Evolutionary conservation across 2,797 vertebrate species (phyloP).

Genomic region (Eulemur mongoz): DNA sequence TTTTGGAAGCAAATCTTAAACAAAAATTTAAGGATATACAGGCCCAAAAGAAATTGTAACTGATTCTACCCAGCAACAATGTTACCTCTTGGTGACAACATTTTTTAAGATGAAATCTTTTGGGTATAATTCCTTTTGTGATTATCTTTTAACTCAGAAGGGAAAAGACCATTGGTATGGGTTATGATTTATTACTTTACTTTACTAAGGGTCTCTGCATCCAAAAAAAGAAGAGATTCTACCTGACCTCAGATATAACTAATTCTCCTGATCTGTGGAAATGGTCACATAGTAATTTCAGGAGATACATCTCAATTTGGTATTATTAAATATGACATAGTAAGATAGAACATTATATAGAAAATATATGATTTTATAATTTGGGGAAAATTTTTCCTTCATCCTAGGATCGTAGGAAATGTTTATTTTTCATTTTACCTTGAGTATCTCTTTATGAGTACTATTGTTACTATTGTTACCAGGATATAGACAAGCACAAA

Average conservation of each 20-base stretch:
- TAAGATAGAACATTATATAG: background rate
- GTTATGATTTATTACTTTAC: background rate
- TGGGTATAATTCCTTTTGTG: background rate
- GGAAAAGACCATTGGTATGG: background rate
- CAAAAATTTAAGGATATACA: background rate
- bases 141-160: background rate
- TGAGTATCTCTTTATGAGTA: background rate
- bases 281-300: background rate
- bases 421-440: slow-evolving; percentile 35
- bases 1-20: slow-evolving; percentile 6
- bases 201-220: background rate
- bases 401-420: background rate
- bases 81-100: background rate
- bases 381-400: background rate
- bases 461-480: background rate
- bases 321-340: background rate
- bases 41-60: background rate
- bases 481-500: background rate
- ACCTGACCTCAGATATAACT: background rate
- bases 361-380: background rate
- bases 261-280: background rate
- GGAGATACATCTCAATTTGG: background rate
- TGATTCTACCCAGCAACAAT: background rate
- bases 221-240: background rate
- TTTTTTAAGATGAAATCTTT: background rate